Evolutionary conservation across 2,888 invertebrate species (phyloP).

Genomic region (Drosophila buzzatii): DNA sequence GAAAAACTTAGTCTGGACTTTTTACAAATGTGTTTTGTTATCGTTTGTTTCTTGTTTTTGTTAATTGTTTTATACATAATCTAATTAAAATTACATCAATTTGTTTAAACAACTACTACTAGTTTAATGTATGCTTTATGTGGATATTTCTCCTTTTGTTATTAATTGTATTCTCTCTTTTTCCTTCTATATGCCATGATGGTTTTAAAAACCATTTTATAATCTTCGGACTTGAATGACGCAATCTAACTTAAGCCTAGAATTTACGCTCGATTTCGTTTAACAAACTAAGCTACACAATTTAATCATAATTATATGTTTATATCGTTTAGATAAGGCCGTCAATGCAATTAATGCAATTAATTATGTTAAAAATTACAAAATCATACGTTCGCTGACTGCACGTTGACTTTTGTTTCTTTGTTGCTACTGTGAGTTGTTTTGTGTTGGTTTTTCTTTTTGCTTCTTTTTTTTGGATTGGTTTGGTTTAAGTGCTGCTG

Average conservation of each 20-base stretch:
- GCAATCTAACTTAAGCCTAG: slow-evolving; percentile 53
- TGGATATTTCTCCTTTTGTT: slow-evolving; percentile 41
- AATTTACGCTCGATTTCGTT: slow-evolving; percentile 68
- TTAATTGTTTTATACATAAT: slow-evolving; percentile 57
- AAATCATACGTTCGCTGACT: slow-evolving; percentile 72
- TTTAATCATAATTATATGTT: slow-evolving; percentile 68
- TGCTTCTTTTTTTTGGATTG: slow-evolving; percentile 60
- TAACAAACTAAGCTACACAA: slow-evolving; percentile 75
- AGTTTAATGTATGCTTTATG: slow-evolving; percentile 64
- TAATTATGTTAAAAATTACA: slow-evolving; percentile 63
- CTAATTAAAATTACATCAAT: slow-evolving; percentile 67
- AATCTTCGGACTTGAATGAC: slow-evolving; percentile 36
- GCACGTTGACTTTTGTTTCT: slow-evolving; percentile 43
- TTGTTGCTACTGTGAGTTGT: slow-evolving; percentile 27
- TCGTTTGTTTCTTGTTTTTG: slow-evolving; percentile 33
- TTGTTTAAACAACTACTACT: slow-evolving; percentile 69
- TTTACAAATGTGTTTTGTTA: slow-evolving; percentile 56
- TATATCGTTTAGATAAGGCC: slow-evolving; percentile 78
- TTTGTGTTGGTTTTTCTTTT: slow-evolving; percentile 21
- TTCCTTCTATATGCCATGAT: slow-evolving; percentile 23
- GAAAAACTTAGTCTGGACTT: slow-evolving; percentile 64
- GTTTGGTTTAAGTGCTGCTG: slow-evolving; percentile 70
- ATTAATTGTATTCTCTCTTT: slow-evolving; percentile 14
- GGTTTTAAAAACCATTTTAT: slow-evolving; percentile 71
- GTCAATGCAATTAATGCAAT: slow-evolving; percentile 76